A percentile compares a stretch with the other conserved stretches of the same genome.
phyloP scores from a whole-genome alignment of 64 coral and sea anemone genomes.

The Montipora capricornis region DNA sequence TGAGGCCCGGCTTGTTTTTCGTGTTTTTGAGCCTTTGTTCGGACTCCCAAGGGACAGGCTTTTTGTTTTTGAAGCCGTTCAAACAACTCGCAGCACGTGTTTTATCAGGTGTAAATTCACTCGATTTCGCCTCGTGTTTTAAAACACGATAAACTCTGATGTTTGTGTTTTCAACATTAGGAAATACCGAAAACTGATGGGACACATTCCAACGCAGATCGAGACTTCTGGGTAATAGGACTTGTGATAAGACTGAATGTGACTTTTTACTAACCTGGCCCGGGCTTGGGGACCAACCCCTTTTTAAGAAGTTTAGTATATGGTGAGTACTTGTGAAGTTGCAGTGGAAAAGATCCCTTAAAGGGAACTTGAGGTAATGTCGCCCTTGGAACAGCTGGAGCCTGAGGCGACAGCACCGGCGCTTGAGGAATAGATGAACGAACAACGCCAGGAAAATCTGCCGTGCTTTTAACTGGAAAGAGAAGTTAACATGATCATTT shows the following conservation, averaged over 20 bases:
- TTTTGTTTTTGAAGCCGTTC: no score
- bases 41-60: no score
- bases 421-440: conserved; percentile 41
- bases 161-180: no score
- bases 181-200: no score
- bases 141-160: no score
- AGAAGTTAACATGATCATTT: background rate
- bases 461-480: background rate
- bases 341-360: conserved; percentile 80
- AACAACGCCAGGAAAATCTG: background rate
- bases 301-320: conserved; percentile 64
- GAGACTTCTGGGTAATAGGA: no score
- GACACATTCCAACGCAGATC: no score
- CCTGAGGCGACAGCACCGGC: conserved; percentile 14
- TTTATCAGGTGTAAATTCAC: no score
- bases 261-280: conserved; percentile 17
- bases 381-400: conserved; percentile 26
- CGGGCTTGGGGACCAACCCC: conserved; percentile 27
- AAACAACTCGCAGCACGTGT: no score
- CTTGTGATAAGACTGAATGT: background rate
- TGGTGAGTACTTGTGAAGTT: conserved; percentile 87
- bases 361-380: background rate
- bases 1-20: no score
- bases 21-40: no score
- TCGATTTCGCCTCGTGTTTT: no score